Conservation (phyloP, 1,140 invertebrate genomes). For the Pectinophora gossypiella region DNA sequence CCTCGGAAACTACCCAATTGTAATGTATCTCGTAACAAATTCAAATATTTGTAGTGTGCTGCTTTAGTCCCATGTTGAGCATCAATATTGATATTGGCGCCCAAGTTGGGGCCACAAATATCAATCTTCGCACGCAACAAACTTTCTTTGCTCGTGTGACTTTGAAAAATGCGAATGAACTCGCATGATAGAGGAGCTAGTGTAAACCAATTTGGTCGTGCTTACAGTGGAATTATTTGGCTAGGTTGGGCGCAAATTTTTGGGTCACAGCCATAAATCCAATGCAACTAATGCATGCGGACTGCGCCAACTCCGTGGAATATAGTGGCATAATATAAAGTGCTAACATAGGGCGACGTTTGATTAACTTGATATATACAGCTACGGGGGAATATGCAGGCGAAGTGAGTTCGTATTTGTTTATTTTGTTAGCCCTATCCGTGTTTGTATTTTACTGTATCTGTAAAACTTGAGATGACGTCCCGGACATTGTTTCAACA, state of each 20-base stretch:
- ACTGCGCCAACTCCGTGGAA: background rate
- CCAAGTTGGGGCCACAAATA: background rate
- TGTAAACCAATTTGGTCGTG: background rate
- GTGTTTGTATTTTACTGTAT: background rate
- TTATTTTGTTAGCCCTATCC: background rate
- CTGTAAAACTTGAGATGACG: no score
- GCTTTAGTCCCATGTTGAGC: background rate
- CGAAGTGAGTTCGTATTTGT: background rate
- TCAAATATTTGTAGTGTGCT: no score
- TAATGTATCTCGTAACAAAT: no score
- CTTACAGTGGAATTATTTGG: background rate
- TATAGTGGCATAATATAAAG: background rate
- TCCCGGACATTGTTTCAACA: no score
- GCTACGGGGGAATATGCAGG: background rate
- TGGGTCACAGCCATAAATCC: constrained; percentile 22
- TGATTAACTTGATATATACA: background rate
- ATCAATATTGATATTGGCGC: background rate
- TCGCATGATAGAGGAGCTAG: no score
- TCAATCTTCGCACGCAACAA: no score
- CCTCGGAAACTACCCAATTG: no score
- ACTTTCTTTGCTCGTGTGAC: no score
- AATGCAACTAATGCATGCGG: constrained; percentile 19
- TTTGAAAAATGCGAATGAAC: no score
- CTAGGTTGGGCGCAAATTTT: constrained; percentile 14
- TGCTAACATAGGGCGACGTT: background rate